Conservation (phyloP, 2,888 invertebrate species). For the Phytoseiulus persimilis region DNA sequence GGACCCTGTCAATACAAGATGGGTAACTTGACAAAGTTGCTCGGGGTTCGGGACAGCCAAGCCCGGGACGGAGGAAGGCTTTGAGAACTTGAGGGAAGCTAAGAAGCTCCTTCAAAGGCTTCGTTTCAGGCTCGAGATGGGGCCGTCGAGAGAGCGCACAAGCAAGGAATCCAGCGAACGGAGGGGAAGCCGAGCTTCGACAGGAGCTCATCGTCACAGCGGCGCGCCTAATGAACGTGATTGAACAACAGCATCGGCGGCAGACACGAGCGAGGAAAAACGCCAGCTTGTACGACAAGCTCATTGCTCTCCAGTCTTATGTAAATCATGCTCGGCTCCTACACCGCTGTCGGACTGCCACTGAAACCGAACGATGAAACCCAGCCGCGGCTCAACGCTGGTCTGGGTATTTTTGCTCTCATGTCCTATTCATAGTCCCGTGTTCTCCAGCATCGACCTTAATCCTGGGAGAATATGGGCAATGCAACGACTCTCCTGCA, state of each 20-base stretch:
- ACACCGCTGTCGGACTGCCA: too few relatives aligned
- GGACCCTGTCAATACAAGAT: neutral
- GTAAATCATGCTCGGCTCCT: too few relatives aligned
- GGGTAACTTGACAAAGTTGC: neutral
- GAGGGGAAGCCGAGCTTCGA: neutral
- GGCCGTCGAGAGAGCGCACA: neutral
- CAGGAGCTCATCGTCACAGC: neutral
- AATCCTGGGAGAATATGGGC: too few relatives aligned
- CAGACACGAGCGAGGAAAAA: neutral
- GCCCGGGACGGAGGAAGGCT: neutral
- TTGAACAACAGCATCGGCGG: neutral
- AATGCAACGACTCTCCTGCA: too few relatives aligned
- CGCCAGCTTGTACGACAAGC: neutral
- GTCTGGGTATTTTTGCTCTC: too few relatives aligned
- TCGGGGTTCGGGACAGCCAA: neutral
- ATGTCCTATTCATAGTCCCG: too few relatives aligned
- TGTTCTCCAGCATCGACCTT: too few relatives aligned
- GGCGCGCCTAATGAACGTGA: neutral
- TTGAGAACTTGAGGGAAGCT: neutral
- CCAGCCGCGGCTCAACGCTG: too few relatives aligned
- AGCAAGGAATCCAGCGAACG: too few relatives aligned
- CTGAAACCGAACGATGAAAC: too few relatives aligned
- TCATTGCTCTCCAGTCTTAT: too few relatives aligned
- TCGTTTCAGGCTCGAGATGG: neutral
- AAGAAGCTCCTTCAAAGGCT: neutral